Conservation (phyloP, 2,797 vertebrate genomes). For the Spizella passerina region DNA sequence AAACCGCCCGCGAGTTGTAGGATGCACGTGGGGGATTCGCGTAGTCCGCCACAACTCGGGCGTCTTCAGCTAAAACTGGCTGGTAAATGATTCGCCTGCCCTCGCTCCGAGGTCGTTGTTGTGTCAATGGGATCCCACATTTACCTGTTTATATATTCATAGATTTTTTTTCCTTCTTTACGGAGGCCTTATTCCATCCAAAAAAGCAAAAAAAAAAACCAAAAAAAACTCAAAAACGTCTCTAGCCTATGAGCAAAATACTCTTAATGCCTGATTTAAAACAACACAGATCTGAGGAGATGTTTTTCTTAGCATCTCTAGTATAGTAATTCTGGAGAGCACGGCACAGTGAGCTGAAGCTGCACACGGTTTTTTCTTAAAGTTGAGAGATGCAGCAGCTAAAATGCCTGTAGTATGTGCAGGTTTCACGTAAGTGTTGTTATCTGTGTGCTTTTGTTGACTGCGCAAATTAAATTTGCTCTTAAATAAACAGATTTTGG, state of each 20-base stretch:
- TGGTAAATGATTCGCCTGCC: neutral
- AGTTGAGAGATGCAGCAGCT: neutral
- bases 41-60: neutral
- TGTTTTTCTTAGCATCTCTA: neutral
- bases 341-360: neutral
- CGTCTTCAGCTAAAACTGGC: rapidly evolving
- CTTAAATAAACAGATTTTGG: neutral
- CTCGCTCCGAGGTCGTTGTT: neutral
- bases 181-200: neutral
- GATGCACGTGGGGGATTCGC: neutral
- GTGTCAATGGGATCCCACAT: rapidly evolving
- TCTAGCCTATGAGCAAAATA: neutral
- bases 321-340: neutral
- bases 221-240: neutral
- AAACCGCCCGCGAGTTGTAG: neutral
- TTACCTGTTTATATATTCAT: neutral
- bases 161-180: neutral
- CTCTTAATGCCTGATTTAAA: neutral
- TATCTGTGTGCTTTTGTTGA: neutral
- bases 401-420: neutral
- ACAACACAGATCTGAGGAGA: neutral
- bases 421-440: neutral
- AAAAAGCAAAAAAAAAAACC: neutral
- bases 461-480: neutral
- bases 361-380: rapidly evolving